phyloP scores from a whole-genome alignment of 1,140 invertebrate species.

The Conopomorpha cramerella region DNA sequence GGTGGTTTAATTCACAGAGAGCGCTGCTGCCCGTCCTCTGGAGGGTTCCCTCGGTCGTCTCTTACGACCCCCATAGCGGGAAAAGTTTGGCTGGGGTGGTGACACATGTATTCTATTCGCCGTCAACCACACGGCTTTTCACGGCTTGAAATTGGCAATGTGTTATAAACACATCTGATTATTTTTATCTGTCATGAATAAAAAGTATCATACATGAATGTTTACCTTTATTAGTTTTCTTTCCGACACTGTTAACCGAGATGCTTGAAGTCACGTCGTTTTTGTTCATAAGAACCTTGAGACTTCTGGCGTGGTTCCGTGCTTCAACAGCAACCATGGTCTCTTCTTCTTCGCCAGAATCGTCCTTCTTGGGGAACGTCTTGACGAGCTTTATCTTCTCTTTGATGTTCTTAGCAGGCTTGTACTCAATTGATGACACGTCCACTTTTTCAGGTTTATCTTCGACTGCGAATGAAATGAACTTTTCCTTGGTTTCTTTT shows the following conservation, averaged over 20 bases:
- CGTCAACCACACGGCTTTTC: no score
- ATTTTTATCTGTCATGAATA: no score
- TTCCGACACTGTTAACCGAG: conserved; percentile 54
- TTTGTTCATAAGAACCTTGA: conserved; percentile 32
- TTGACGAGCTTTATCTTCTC: conserved; percentile 53
- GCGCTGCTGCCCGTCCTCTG: no score
- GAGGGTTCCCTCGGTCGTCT: no score
- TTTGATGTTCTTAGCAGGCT: conserved; percentile 57
- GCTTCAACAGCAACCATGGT: conserved; percentile 66
- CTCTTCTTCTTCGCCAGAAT: conserved; percentile 55
- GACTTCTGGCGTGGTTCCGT: conserved; percentile 49
- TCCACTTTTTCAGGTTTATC: conserved; percentile 51
- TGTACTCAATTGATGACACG: conserved; percentile 30
- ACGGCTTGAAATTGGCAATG: no score
- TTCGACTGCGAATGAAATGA: conserved; percentile 51
- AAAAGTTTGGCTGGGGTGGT: no score
- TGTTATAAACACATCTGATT: no score
- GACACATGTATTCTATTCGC: no score
- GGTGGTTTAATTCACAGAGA: no score
- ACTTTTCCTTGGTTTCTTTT: conserved; percentile 40
- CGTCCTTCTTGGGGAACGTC: conserved; percentile 48
- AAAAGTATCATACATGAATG: not conserved
- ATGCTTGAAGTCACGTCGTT: conserved; percentile 47
- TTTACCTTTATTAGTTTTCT: conserved; percentile 42
- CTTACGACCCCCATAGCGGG: no score